Base-by-base conservation (phyloP, 2,888 invertebrate genomes). In the Epiperipatus broadwayi region DNA sequence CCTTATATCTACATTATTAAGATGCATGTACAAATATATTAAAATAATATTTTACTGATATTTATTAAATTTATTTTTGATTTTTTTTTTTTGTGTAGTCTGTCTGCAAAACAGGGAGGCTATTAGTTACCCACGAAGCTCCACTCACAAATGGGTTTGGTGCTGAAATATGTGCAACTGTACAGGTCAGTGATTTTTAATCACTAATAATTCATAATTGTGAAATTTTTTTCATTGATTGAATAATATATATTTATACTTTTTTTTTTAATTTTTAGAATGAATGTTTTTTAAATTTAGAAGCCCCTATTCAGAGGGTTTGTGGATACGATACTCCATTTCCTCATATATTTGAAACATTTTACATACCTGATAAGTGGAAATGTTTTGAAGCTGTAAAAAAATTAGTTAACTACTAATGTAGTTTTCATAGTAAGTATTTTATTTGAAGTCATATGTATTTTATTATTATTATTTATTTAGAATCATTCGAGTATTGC, bases 271-370 rank as follows among this genome's bases (percentile, higher is more conserved):
- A 16, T n/a, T 39, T 31, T 15, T 67, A 89, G 80, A 75, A 78
- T 53, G 74, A 80, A 50, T 97, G 95, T 56, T 99, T 99, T 63
- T 67, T 97, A 29, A 71, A 83, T 57, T 67, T 99, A 48, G 91
- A 95, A 59, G 85, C 93, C 1, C 95, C 97, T 0, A 67, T 95
- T 10, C 63, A 70, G 31, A 70, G 95, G 46, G 83, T 87, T 34
- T 72, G 85, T 18, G 91, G 97, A 8, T 89, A 85, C 71, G 97
- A 99, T 66, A 81, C 89, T 2, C 95, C 97, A 8, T 97, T 97
- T 64, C 87, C 97, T 4, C 87, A 87, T 61, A 72, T 89, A 34
- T 91, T 77, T 61, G 97, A 97, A 59, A 79, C 83, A 0, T 84
- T 95, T 63, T 97, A 95, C 64, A 59, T 97, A 47, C 97, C 97